Percentiles rank a stretch among this genome's conserved stretches.
These are phyloP conservation scores for Anabas testudineus DNA, from an alignment of 2,797 vertebrate genomes.

Conservation along the genomic window DNA sequence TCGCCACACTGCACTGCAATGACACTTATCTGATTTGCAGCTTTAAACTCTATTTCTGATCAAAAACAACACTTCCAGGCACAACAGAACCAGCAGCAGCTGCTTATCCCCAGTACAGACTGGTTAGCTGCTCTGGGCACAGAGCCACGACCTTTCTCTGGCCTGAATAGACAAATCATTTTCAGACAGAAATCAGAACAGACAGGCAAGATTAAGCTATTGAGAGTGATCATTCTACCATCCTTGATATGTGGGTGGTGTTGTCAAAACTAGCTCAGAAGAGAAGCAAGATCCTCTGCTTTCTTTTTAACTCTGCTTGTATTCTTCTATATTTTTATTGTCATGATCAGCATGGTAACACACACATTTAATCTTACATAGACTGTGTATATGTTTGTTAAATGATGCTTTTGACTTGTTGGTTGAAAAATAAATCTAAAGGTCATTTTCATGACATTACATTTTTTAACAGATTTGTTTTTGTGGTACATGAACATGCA, in stretches of 20 bases:
- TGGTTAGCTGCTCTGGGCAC: conserved; percentile 41
- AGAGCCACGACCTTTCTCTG: conserved; percentile 42
- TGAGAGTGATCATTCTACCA: conserved; percentile 70
- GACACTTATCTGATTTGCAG: neutral
- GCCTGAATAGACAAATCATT: conserved; percentile 59
- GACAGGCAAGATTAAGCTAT: conserved; percentile 72
- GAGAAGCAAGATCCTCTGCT: neutral
- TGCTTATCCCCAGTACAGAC: conserved; percentile 17
- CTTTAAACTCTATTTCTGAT: conserved; percentile 10
- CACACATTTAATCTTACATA: no score
- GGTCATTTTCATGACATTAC: no score
- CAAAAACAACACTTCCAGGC: conserved; percentile 13
- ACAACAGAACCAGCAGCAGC: conserved; percentile 1
- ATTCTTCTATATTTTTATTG: no score
- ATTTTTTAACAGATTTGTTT: no score
- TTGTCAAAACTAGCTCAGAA: conserved; percentile 28
- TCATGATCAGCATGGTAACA: no score
- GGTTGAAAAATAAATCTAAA: no score
- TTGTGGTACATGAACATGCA: no score
- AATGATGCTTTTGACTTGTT: no score
- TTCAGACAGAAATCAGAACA: conserved; percentile 65
- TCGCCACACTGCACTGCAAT: neutral
- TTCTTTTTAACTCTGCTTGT: neutral
- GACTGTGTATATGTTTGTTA: no score
- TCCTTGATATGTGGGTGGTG: conserved; percentile 51